These are phyloP conservation scores for Leucophora obtusa DNA, from an alignment of 2,888 invertebrate species.

Conservation along the genomic window DNA sequence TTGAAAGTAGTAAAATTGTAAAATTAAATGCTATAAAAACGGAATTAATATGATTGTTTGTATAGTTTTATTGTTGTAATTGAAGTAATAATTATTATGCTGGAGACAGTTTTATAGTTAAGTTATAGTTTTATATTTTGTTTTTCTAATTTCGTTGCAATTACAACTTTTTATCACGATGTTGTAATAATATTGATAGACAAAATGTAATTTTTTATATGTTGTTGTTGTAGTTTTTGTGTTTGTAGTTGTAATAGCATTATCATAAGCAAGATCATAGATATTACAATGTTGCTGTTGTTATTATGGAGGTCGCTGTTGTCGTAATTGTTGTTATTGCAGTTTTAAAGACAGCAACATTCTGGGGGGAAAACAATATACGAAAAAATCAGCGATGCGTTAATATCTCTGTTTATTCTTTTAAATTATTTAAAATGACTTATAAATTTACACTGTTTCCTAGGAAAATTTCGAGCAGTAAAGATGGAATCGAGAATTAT, in stretches of 20 bases:
- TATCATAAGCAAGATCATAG: conserved; percentile 49
- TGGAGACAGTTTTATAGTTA: not conserved
- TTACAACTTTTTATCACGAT: conserved; percentile 47
- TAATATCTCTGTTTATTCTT: conserved; percentile 19
- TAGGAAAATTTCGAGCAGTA: not conserved
- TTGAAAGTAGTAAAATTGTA: not conserved
- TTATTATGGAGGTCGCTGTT: conserved; percentile 13
- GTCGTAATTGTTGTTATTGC: conserved; percentile 38
- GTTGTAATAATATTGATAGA: conserved; percentile 23
- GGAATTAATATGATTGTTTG: conserved; percentile 21
- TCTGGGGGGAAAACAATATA: conserved; percentile 11
- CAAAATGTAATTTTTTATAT: conserved; percentile 40
- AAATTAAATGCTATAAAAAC: conserved; percentile 40
- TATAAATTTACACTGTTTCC: conserved; percentile 3
- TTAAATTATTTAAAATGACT: not conserved
- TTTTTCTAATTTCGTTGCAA: conserved; percentile 4
- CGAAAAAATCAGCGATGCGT: conserved; percentile 9
- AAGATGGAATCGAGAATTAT: too few species aligned
- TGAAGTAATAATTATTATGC: conserved; percentile 9
- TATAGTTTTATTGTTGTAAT: conserved; percentile 12
- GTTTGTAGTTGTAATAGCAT: conserved; percentile 20
- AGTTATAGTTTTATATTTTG: conserved; percentile 1
- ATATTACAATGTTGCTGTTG: conserved; percentile 34
- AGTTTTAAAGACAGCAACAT: conserved; percentile 16
- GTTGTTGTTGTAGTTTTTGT: not conserved